Evolutionary conservation across 2,797 vertebrate species (phyloP).

Genomic region (Picus viridis): DNA sequence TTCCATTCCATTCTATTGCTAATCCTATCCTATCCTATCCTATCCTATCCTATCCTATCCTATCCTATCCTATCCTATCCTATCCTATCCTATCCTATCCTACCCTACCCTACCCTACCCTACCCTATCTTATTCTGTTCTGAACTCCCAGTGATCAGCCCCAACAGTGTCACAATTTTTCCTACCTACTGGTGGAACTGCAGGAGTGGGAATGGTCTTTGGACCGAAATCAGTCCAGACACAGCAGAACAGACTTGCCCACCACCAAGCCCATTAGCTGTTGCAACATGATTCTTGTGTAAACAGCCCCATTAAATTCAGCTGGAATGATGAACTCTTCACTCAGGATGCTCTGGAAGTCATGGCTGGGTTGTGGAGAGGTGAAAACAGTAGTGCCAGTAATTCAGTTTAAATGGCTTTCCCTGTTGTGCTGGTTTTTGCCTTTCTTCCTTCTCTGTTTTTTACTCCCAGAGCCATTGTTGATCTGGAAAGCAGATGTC

Average conservation of each 20-base stretch:
- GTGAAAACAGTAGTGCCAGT: slow-evolving; percentile 39
- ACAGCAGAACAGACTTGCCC: slow-evolving; percentile 7
- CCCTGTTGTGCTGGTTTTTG: background rate
- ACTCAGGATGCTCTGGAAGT: slow-evolving; percentile 34
- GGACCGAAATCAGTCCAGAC: background rate
- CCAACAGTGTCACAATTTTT: background rate
- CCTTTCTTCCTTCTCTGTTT: background rate
- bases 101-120: too few species aligned
- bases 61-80: too few species aligned
- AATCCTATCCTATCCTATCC: too few species aligned
- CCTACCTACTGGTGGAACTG: background rate
- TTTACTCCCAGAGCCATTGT: background rate
- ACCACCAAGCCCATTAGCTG: background rate
- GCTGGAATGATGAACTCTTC: slow-evolving; percentile 24
- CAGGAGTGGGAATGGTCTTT: background rate
- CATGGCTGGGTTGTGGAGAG: slow-evolving; percentile 26
- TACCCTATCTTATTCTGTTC: too few species aligned
- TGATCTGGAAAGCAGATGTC: slow-evolving; percentile 34
- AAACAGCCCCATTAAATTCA: slow-evolving; percentile 38
- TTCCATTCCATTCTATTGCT: too few species aligned
- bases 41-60: too few species aligned
- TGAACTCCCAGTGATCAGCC: background rate
- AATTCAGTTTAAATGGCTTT: slow-evolving; percentile 37
- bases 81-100: too few species aligned
- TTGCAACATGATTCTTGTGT: slow-evolving; percentile 48